Conservation (phyloP, 2,888 invertebrate genomes). For the Thymelicus acteon region DNA sequence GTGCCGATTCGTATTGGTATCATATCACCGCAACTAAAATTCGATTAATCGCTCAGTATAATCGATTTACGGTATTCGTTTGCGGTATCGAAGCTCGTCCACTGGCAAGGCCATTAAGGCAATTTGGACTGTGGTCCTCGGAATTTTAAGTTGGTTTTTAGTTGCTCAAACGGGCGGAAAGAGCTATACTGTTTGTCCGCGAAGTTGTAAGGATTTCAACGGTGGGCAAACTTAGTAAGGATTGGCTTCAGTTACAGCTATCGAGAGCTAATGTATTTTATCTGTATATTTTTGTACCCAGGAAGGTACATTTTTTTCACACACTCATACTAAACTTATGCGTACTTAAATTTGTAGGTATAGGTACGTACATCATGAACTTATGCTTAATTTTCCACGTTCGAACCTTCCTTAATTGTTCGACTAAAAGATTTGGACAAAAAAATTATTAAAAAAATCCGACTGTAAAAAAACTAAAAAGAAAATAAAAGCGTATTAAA, state of each 20-base stretch:
- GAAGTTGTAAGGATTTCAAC: conserved; percentile 38
- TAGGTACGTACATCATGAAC: neutral
- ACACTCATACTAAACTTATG: no score
- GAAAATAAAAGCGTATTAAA: no score
- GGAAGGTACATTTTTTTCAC: no score
- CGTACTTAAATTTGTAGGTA: no score
- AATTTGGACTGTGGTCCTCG: conserved; percentile 31
- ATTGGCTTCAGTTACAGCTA: conserved; percentile 14
- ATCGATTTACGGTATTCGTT: conserved; percentile 37
- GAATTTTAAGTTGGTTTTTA: conserved; percentile 35
- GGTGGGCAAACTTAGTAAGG: conserved; percentile 29
- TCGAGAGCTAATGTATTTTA: neutral
- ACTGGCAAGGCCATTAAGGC: conserved; percentile 20
- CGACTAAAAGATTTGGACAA: no score
- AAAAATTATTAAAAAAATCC: no score
- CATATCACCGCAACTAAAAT: conserved; percentile 37
- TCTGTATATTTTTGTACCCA: neutral
- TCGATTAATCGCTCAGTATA: conserved; percentile 45
- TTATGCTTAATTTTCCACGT: neutral
- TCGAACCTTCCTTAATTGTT: no score
- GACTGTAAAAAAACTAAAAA: no score
- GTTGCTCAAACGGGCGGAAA: conserved; percentile 28
- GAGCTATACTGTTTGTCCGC: conserved; percentile 36
- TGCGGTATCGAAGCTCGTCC: conserved; percentile 39
- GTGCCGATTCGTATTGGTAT: conserved; percentile 19